Base-by-base conservation (phyloP, 2,797 vertebrate genomes). In the Myotis daubentonii region DNA sequence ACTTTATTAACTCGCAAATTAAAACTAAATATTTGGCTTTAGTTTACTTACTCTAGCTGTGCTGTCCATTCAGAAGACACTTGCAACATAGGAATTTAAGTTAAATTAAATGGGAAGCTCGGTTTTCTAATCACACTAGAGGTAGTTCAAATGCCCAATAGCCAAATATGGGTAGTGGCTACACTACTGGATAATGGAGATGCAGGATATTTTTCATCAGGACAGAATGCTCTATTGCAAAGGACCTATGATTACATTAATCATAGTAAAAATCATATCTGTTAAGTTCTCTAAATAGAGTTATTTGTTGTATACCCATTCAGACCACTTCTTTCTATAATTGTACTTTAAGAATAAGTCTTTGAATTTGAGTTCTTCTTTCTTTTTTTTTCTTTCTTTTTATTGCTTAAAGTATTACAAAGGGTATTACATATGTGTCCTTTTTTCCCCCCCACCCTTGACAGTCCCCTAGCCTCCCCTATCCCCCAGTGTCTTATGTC, bases 1-100 rank as follows among this genome's bases (percentile, higher is more conserved):
- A 20, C 47, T 91, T 93, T 62, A 84, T 87, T 91, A 81, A 78
- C n/a, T 62, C 89, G 78, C 66, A 96, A 66, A 72, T 83, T 71
- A 71, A 87, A 89, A 6, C 10, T 51, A 76, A 47, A 25, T 68
- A 36, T 91, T 80, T 91, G 38, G 3, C 60, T 93, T 94, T 60
- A 23, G 6, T 53, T 68, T 81, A 13, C 75, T 49, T 20, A n/a
- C 12, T 83, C 23, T 38, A 28, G 12, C 10, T 71, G 9, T 87
- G 16, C 13, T 84, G 2, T 23, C 1, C 33, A 44, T 55, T 72
- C 89, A n/a, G 38, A 23, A 33, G 16, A 7, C 25, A 68, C 3
- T 36, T 80, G 20, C 30, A 36, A 72, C 15, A 15, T 47, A 13
- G 13, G 20, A 49, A 11, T 65, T 87, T 28, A 57, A 62, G 23